phyloP scores from a whole-genome alignment of 2,113 vertebrate species.

The Protobothrops mucrosquamatus region DNA sequence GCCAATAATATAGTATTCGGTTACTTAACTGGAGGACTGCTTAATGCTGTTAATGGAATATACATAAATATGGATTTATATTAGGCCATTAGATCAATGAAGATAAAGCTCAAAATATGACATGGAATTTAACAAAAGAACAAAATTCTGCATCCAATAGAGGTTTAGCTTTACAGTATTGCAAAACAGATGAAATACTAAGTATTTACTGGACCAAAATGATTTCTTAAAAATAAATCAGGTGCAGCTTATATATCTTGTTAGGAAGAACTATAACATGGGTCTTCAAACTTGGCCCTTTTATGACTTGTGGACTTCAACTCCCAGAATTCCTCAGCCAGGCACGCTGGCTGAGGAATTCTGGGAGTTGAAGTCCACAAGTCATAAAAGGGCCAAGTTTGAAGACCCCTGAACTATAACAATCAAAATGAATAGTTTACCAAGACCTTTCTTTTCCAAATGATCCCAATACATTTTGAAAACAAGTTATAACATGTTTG shows the following conservation, averaged over 20 bases:
- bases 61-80: neutral
- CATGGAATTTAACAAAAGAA: neutral
- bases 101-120: neutral
- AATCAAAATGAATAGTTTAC: neutral
- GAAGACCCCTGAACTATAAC: neutral
- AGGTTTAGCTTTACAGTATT: neutral
- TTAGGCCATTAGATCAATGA: neutral
- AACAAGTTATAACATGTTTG: neutral
- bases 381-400: too few relatives aligned
- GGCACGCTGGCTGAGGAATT: too few relatives aligned
- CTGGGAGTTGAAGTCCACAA: too few relatives aligned
- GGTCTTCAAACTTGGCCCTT: too few relatives aligned
- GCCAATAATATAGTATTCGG: neutral
- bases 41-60: neutral
- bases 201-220: neutral
- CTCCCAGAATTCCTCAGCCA: too few relatives aligned
- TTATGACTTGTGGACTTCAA: too few relatives aligned
- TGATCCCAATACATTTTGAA: neutral
- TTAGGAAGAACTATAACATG: neutral
- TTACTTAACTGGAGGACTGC: neutral
- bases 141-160: neutral
- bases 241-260: too few relatives aligned
- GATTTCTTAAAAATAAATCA: neutral
- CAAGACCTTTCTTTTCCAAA: neutral
- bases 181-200: neutral